These are phyloP conservation scores for Sceloporus tristichus DNA, from an alignment of 2,113 vertebrate genomes.

Conservation along the genomic window DNA sequence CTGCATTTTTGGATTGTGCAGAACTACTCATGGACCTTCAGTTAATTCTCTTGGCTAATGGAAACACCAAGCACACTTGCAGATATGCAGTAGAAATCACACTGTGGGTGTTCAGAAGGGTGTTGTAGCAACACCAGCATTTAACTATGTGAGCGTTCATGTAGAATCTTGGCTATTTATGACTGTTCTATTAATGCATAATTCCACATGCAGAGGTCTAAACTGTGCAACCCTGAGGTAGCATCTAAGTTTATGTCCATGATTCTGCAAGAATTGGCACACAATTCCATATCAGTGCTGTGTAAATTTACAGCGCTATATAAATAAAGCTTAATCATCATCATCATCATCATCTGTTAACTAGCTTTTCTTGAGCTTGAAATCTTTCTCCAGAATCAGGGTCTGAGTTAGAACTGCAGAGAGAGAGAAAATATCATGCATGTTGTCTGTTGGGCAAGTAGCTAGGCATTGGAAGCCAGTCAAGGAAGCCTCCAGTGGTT, in stretches of 20 bases:
- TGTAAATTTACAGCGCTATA: no score
- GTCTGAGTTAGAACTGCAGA: background rate
- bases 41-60: no score
- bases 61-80: no score
- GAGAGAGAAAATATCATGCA: background rate
- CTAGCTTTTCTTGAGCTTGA: background rate
- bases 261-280: background rate
- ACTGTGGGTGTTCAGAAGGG: no score
- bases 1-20: no score
- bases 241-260: no score
- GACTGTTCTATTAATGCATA: background rate
- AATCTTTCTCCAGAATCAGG: background rate
- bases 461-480: constrained; percentile 3
- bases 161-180: background rate
- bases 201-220: no score
- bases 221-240: no score
- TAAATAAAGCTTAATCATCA: no score
- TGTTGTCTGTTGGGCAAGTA: constrained; percentile 7
- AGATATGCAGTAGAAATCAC: no score
- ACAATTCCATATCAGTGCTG: background rate
- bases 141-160: background rate
- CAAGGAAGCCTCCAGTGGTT: background rate
- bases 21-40: no score
- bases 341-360: background rate
- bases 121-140: no score